A percentile compares a stretch with the other conserved stretches of the same genome.
Evolutionary conservation across 2,113 vertebrate genomes (phyloP).

Genomic region (Elanus axillaris): DNA sequence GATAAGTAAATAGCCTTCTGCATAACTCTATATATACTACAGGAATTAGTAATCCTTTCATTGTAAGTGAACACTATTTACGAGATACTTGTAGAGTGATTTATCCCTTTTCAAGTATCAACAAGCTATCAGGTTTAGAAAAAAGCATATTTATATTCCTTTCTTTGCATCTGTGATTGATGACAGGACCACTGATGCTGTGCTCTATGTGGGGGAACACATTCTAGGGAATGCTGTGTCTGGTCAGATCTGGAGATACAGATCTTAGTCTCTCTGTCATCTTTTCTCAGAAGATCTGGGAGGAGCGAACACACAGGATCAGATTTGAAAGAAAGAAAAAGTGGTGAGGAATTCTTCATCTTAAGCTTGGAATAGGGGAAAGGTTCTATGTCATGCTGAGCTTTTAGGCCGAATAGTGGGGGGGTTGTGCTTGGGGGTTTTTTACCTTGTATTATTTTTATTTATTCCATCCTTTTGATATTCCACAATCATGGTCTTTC

Average conservation of each 20-base stretch:
- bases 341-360: not conserved
- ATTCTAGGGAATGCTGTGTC: slow-evolving; percentile 25
- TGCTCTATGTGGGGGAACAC: not conserved
- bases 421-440: not conserved
- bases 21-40: not conserved
- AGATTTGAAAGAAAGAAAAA: slow-evolving; percentile 19
- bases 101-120: slow-evolving; percentile 39
- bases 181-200: not conserved
- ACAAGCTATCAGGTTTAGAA: slow-evolving; percentile 18
- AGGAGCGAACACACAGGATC: not conserved
- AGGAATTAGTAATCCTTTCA: slow-evolving; percentile 8
- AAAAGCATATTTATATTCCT: not conserved
- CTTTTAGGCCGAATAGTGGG: not conserved
- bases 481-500: not conserved
- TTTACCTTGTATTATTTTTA: not conserved
- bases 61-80: not conserved
- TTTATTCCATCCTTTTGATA: not conserved
- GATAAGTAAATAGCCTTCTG: not conserved
- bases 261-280: slow-evolving; percentile 14
- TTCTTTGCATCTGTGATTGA: slow-evolving; percentile 14
- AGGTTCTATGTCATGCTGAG: not conserved
- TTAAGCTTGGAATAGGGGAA: not conserved
- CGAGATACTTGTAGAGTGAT: not conserved
- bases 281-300: not conserved
- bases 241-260: slow-evolving; percentile 16